Percentiles rank a stretch among this genome's conserved stretches.
These are phyloP conservation scores for Lutjanus erythropterus DNA, from an alignment of 2,113 vertebrate genomes.

Conservation along the genomic window DNA sequence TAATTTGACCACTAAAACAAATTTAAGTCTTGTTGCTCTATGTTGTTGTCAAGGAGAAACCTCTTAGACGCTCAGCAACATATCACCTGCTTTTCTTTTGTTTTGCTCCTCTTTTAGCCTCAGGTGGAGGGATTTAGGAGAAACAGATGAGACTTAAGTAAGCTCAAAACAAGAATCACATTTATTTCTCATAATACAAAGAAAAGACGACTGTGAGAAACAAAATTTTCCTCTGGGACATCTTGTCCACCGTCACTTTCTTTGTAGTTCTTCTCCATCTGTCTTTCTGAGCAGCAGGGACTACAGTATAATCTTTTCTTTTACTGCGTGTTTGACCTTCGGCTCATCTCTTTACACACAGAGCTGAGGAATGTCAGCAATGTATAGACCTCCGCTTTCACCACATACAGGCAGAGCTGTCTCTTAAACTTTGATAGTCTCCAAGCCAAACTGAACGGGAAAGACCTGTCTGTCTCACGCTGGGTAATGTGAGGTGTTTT, in stretches of 20 bases:
- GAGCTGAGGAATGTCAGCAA: constrained; percentile 57
- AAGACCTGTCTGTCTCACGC: constrained; percentile 1
- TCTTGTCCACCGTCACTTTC: constrained; percentile 3
- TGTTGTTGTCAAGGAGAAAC: too few species aligned
- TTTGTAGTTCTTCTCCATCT: neutral
- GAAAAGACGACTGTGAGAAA: too few species aligned
- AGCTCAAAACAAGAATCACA: too few species aligned
- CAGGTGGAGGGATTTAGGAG: too few species aligned
- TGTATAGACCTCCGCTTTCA: constrained; percentile 22
- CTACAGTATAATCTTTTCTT: constrained; percentile 26
- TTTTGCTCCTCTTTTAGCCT: too few species aligned
- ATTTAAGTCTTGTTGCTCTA: too few species aligned
- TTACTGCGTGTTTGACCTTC: constrained; percentile 49
- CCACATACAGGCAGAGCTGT: constrained; percentile 14
- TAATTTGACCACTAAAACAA: too few species aligned
- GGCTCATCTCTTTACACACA: constrained; percentile 38
- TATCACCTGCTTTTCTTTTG: too few species aligned
- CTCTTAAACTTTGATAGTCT: neutral
- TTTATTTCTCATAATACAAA: too few species aligned
- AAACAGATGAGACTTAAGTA: too few species aligned
- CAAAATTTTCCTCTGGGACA: too few species aligned
- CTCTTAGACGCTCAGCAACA: too few species aligned
- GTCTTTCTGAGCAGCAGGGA: neutral
- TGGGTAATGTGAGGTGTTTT: neutral
- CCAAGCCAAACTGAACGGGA: constrained; percentile 17